Evolutionary conservation across 2,113 vertebrate genomes (phyloP), one percentile per base, ranked within the genome.

Genomic region (Jacana jacana): DNA sequence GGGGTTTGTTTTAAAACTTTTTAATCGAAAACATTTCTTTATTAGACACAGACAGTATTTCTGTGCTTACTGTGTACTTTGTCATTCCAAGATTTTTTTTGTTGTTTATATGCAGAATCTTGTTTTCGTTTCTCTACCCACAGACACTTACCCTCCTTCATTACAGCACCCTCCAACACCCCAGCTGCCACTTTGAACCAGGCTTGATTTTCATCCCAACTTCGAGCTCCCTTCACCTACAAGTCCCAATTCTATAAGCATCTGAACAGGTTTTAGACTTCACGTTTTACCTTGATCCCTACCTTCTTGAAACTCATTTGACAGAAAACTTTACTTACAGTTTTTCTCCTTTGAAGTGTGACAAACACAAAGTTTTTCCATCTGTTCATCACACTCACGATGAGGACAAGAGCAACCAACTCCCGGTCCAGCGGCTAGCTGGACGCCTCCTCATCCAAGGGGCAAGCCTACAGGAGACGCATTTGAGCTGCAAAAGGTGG

Each of bases 371-470:
- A 9, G 8, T 16, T 13, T 25, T 31, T 48, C 30, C 19, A 22
- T 8, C 65, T 44, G 64, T 40, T 65, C 31, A 13, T 24, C 15
- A 1, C 3, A 8, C 35, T 51, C 27, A 9, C 0, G 25, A 27
- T 8, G 46, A 57, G 10, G 46, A n/a, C 40, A 39, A 44, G 28
- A 11, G 40, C 35, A 30, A 9, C 12, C 54, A 24, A 2, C 31
- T 17, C 7, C 22, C 4, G 12, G 48, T 5, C 39, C 52, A 16
- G 52, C 1, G 28, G 24, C 17, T 6, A 5, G 20, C 2, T 51
- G n/a, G n/a, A n/a, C n/a, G n/a, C 33, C 16, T 6, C 20, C 66
- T 11, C 13, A 51, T 3, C 11, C 1, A 2, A 39, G 14, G 28
- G 55, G 7, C 24, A 15, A 40, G 37, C 25, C 27, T 11, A 3